Base-by-base conservation (phyloP, 2,888 invertebrate species). In the Orthonychiurus folsomi region DNA sequence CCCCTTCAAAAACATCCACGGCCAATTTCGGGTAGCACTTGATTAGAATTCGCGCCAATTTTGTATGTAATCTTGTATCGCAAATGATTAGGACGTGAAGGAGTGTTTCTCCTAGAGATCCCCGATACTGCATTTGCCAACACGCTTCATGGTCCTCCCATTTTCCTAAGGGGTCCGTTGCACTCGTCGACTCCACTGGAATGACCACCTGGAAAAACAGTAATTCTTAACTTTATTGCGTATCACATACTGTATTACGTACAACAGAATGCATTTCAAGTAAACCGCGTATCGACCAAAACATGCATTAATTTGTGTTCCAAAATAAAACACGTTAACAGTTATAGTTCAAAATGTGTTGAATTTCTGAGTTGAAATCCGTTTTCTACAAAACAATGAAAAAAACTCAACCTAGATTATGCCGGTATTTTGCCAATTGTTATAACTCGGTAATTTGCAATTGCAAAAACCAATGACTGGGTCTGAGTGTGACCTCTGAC, bases 81-180 rank as follows among this genome's bases (percentile, higher is more conserved):
- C 94, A 91, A 73, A 96, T 93, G 69, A 95, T 93, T 60, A 96
- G 83, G 2, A 99, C 88, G 75, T 99, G 97, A 15, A 99, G 81
- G 1, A 96, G 80, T 2, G 91, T 93, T 79, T 99, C 97, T 0
- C 97, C 97, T 0, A 97, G 81, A 0, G 93, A 91, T 0, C 97
- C 97, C 15, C 97, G 83, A 76, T 91, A 92, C 74, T 92, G 89
- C 88, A 99, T 90, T 77, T 94, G 92, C 97, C 97, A 99, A 76
- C 96, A 95, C 0, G 94, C 94, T 69, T 89, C 88, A 78, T 93
- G 93, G 75, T 93, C 91, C 67, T 81, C 81, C 91, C 92, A 92
- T 75, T 89, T 88, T 0, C 88, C 87, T 25, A 93, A 79, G 0
- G 93, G 92, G 76, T 93, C 93, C 75, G 90, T 88, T 0, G 86